Percentiles rank a stretch among this genome's conserved stretches.
Evolutionary conservation across 2,797 vertebrate species (phyloP).

Genomic region (Halcyon leucocephala): DNA sequence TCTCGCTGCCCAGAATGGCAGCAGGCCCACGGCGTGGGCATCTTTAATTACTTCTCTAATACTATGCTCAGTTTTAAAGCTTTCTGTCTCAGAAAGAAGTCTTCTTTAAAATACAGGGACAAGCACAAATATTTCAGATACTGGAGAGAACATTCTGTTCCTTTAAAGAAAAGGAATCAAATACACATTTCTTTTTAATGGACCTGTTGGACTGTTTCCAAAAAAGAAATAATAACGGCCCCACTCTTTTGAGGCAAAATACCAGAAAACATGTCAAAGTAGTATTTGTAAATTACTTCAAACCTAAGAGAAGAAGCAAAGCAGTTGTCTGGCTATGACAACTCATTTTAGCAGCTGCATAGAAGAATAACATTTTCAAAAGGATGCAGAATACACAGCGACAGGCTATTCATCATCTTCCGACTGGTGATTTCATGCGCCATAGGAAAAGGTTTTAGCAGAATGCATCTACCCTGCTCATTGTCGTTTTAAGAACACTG

Average conservation of each 20-base stretch:
- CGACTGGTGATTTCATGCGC: not conserved
- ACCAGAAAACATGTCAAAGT: conserved; percentile 37
- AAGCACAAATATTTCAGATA: not conserved
- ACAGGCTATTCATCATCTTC: not conserved
- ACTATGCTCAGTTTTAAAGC: not conserved
- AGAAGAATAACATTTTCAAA: not conserved
- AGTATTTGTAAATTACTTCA: not conserved
- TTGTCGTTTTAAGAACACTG: not conserved
- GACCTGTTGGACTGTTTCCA: conserved; percentile 36
- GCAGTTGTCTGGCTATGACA: conserved; percentile 3
- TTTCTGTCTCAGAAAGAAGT: not conserved
- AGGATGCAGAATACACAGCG: not conserved
- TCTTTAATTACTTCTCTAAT: not conserved
- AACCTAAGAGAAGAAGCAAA: not conserved
- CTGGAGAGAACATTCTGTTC: not conserved
- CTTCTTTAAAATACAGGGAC: not conserved
- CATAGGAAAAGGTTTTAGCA: not conserved
- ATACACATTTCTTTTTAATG: conserved; percentile 23
- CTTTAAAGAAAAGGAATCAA: conserved; percentile 12
- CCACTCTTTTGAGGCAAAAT: conserved; percentile 45
- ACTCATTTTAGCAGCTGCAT: not conserved
- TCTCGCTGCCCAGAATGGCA: not conserved
- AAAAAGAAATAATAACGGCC: not conserved
- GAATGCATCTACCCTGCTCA: not conserved
- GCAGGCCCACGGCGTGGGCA: fast-evolving